Percentiles rank a stretch among this genome's conserved stretches.
These are phyloP conservation scores for Cephonodes hylas DNA, from an alignment of 2,888 invertebrate species.

Conservation along the genomic window DNA sequence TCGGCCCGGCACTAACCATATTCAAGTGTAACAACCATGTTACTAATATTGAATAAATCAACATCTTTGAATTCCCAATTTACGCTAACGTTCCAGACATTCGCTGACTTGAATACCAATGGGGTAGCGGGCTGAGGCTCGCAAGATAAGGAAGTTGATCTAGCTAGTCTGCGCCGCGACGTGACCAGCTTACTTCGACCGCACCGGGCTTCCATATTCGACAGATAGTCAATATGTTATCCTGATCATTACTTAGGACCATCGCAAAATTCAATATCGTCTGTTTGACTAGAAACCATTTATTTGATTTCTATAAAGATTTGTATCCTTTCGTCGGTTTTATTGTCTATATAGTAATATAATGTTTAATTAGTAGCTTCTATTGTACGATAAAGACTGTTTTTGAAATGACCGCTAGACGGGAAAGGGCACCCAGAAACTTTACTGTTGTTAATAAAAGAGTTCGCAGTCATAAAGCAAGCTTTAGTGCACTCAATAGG, in stretches of 20 bases:
- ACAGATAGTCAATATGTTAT: constrained; percentile 16
- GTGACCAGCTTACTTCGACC: constrained; percentile 20
- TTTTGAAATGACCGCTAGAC: no score
- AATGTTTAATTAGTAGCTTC: no score
- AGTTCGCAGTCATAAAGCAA: neutral
- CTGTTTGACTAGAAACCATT: no score
- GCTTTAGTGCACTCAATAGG: no score
- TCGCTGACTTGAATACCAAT: constrained; percentile 48
- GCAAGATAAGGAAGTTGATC: constrained; percentile 56
- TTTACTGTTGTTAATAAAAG: no score
- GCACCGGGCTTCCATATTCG: constrained; percentile 17
- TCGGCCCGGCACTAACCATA: neutral
- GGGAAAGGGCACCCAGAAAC: no score
- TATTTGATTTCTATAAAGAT: no score
- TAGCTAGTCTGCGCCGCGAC: constrained; percentile 37
- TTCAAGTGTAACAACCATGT: constrained; percentile 14
- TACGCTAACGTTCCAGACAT: constrained; percentile 50
- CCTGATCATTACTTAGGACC: neutral
- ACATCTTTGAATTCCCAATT: constrained; percentile 52
- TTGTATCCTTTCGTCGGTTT: no score
- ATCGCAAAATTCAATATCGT: no score
- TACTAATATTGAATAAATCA: constrained; percentile 26
- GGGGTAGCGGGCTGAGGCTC: constrained; percentile 28
- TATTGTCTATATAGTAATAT: no score
- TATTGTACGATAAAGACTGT: no score